Evolutionary conservation across 2,113 vertebrate genomes (phyloP).

Genomic region (Potamarius usumacintae): DNA sequence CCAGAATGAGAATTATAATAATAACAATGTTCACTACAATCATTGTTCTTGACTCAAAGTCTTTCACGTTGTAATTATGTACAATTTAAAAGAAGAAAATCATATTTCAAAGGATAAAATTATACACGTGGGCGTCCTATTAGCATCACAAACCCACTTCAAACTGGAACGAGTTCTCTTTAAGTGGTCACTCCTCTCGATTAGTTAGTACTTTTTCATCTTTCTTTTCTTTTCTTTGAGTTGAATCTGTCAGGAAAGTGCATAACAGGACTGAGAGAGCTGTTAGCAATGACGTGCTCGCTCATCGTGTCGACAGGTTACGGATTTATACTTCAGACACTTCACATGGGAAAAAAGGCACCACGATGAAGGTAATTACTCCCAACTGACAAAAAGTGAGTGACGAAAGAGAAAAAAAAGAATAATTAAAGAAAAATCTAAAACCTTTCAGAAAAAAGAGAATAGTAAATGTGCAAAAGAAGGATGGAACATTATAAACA

Average conservation of each 20-base stretch:
- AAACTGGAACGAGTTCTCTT: slow-evolving; percentile 26
- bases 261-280: slow-evolving; percentile 43
- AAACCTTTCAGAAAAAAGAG: neutral
- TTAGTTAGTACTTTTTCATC: slow-evolving; percentile 32
- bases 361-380: slow-evolving; percentile 45
- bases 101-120: slow-evolving; percentile 40
- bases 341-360: slow-evolving; percentile 32
- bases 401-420: slow-evolving; percentile 3
- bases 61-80: slow-evolving; percentile 53
- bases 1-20: slow-evolving; percentile 1
- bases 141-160: slow-evolving; percentile 31
- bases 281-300: slow-evolving; percentile 21
- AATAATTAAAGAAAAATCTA: neutral
- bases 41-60: slow-evolving; percentile 32
- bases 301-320: slow-evolving; percentile 13
- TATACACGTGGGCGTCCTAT: slow-evolving; percentile 33
- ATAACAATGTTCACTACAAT: slow-evolving; percentile 3
- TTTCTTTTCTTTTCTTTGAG: slow-evolving; percentile 36
- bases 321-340: slow-evolving; percentile 45
- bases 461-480: neutral
- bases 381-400: slow-evolving; percentile 7
- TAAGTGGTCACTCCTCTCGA: slow-evolving; percentile 24
- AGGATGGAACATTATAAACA: neutral
- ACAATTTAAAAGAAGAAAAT: slow-evolving; percentile 33
- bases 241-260: slow-evolving; percentile 47